phyloP scores from a whole-genome alignment of 1,140 invertebrate genomes.

The Drosophila takahashii region DNA sequence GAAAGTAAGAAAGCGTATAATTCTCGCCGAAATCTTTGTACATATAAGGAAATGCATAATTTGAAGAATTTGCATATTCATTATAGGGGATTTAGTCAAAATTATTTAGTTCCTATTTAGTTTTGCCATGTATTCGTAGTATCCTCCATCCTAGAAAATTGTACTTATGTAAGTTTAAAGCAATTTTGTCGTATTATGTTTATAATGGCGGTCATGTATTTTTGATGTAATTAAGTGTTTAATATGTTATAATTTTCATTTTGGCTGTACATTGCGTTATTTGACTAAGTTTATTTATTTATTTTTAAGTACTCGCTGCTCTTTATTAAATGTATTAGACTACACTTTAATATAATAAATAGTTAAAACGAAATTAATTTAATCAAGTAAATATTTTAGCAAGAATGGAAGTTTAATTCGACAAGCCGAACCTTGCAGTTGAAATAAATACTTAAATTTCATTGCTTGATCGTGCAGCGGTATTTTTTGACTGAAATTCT shows the following conservation, averaged over 20 bases:
- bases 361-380: background rate
- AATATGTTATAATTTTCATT: background rate
- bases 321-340: conserved; percentile 17
- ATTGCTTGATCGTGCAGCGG: too few species aligned
- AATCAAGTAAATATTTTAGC: too few species aligned
- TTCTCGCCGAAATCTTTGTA: background rate
- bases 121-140: background rate
- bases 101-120: conserved; percentile 4
- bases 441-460: too few species aligned
- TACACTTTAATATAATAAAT: conserved; percentile 7
- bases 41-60: background rate
- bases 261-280: background rate
- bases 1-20: background rate
- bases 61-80: background rate
- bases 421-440: too few species aligned
- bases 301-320: background rate
- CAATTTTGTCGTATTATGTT: background rate
- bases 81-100: background rate
- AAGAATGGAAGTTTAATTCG: too few species aligned
- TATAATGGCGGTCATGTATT: background rate
- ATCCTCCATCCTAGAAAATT: background rate
- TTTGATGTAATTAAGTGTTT: conserved; percentile 2
- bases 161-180: background rate
- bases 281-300: background rate
- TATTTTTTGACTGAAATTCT: too few species aligned